Evolutionary conservation across 2,888 invertebrate genomes (phyloP).

Genomic region (Mythimna lalbum): DNA sequence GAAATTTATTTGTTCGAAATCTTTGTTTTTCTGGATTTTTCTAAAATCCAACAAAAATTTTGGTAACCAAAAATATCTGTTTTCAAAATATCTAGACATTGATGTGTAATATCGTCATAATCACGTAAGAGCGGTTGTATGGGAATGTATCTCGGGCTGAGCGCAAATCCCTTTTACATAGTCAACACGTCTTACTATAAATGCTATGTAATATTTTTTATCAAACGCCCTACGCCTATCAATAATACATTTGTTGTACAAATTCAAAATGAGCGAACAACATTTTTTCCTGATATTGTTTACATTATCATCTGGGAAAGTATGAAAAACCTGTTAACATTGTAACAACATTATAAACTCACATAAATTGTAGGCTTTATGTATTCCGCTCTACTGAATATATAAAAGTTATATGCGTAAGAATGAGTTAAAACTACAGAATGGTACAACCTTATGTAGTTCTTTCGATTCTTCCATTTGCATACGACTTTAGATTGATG

Average conservation of each 20-base stretch:
- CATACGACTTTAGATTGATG: background rate
- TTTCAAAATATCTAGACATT: too few relatives aligned
- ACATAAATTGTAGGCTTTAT: constrained; percentile 21
- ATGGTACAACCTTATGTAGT: constrained; percentile 1
- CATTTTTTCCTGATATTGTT: constrained; percentile 48
- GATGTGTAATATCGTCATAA: too few relatives aligned
- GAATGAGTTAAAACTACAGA: constrained; percentile 10
- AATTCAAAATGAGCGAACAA: constrained; percentile 33
- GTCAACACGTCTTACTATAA: constrained; percentile 17
- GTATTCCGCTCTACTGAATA: constrained; percentile 34
- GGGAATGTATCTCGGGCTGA: too few relatives aligned
- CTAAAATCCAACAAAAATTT: too few relatives aligned
- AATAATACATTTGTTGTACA: constrained; percentile 55
- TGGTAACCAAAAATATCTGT: too few relatives aligned
- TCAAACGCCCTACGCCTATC: constrained; percentile 25
- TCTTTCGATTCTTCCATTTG: constrained; percentile 9
- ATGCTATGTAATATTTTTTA: constrained; percentile 31
- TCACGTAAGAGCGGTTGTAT: too few relatives aligned
- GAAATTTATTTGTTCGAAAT: too few relatives aligned
- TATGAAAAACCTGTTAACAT: constrained; percentile 42
- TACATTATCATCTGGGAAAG: constrained; percentile 37
- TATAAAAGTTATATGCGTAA: constrained; percentile 6
- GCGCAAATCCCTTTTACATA: constrained; percentile 20
- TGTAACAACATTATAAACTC: constrained; percentile 45
- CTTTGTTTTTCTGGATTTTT: too few relatives aligned